Evolutionary conservation across 2,888 invertebrate genomes (phyloP).

Genomic region (Spilarctia lutea): DNA sequence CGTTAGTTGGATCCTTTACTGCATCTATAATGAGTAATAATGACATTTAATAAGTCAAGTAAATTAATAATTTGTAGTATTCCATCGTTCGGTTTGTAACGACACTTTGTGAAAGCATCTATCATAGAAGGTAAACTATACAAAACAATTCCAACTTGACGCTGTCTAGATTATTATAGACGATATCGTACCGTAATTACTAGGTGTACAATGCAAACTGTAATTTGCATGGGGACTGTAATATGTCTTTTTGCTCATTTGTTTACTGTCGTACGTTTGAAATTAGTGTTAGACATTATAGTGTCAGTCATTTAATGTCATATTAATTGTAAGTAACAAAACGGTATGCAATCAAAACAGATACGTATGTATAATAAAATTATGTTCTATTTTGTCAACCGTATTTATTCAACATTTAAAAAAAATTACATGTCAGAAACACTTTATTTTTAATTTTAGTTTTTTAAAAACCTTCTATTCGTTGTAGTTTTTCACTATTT

Average conservation of each 20-base stretch:
- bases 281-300: constrained; percentile 1
- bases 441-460: not conserved
- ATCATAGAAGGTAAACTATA: constrained; percentile 43
- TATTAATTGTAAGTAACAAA: constrained; percentile 4
- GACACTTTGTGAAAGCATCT: constrained; percentile 31
- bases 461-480: not conserved
- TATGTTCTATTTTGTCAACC: not conserved
- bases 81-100: constrained; percentile 22
- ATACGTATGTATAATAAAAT: not conserved
- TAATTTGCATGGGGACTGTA: constrained; percentile 54
- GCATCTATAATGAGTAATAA: no score
- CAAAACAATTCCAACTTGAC: constrained; percentile 60
- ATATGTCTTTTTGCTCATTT: constrained; percentile 28
- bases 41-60: constrained; percentile 19
- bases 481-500: not conserved
- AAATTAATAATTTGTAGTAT: constrained; percentile 30
- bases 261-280: constrained; percentile 16
- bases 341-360: not conserved
- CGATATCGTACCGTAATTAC: constrained; percentile 66
- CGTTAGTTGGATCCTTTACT: not conserved
- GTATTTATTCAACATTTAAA: no score
- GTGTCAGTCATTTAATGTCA: constrained; percentile 4
- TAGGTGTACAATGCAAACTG: constrained; percentile 60
- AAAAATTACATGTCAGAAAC: not conserved
- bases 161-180: constrained; percentile 57